A percentile compares a stretch with the other conserved stretches of the same genome.
Evolutionary conservation across 2,888 invertebrate species (phyloP).

Genomic region (Idaea aversata): DNA sequence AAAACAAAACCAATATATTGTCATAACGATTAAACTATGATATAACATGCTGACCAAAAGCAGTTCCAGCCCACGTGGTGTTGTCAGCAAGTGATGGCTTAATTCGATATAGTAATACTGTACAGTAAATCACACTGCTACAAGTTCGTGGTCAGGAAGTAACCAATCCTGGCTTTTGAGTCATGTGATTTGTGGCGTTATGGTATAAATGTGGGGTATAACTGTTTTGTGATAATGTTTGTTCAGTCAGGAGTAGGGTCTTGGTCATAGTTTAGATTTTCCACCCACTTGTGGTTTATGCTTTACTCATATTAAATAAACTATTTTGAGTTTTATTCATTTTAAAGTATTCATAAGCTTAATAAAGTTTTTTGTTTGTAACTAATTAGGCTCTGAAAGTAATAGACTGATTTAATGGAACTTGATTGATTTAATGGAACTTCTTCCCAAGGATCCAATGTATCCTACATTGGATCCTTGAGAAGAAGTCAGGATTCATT

Average conservation of each 20-base stretch:
- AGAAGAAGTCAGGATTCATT: too few relatives aligned
- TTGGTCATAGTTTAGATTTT: background rate
- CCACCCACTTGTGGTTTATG: background rate
- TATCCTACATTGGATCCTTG: too few relatives aligned
- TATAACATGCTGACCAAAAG: background rate
- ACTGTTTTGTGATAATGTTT: conserved; percentile 10
- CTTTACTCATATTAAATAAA: background rate
- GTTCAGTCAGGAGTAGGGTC: conserved; percentile 1
- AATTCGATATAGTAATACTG: conserved; percentile 30
- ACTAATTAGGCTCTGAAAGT: too few relatives aligned
- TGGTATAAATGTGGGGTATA: conserved; percentile 12
- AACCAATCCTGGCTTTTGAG: conserved; percentile 7
- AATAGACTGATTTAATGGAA: too few relatives aligned
- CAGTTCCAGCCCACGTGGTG: background rate
- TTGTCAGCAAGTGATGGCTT: conserved; percentile 27
- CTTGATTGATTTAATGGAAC: too few relatives aligned
- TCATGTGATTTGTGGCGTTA: conserved; percentile 8
- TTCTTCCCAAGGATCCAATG: too few relatives aligned
- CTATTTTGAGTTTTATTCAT: background rate
- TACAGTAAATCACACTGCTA: conserved; percentile 26
- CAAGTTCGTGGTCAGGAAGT: conserved; percentile 26
- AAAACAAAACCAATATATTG: background rate
- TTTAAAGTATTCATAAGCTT: background rate
- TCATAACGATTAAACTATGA: background rate
- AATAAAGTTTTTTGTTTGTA: too few relatives aligned